A percentile compares a stretch with the other conserved stretches of the same genome.
These are phyloP conservation scores for Cydia splendana DNA, from an alignment of 1,140 invertebrate genomes.

Conservation along the genomic window DNA sequence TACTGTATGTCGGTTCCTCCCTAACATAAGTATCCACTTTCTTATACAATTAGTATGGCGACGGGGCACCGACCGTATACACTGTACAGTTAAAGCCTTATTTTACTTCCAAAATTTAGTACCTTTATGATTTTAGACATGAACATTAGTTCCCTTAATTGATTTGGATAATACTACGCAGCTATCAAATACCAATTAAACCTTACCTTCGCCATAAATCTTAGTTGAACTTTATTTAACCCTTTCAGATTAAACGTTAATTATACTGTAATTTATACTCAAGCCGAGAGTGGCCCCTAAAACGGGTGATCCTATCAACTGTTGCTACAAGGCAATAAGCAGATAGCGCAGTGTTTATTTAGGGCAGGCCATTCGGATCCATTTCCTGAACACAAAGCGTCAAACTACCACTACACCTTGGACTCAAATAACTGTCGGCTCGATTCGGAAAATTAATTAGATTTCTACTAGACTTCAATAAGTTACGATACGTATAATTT, in stretches of 20 bases:
- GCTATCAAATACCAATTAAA: background rate
- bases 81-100: no score
- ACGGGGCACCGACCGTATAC: no score
- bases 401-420: background rate
- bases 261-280: background rate
- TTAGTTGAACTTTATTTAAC: background rate
- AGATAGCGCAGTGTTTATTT: slow-evolving; percentile 12
- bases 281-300: slow-evolving; percentile 8
- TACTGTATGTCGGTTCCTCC: no score
- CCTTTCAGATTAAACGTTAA: background rate
- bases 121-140: no score
- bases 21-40: no score
- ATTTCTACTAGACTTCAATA: no score
- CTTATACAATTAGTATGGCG: no score
- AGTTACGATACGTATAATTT: no score
- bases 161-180: background rate
- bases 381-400: background rate
- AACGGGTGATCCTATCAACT: slow-evolving; percentile 2
- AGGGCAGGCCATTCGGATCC: background rate
- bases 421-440: no score
- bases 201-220: background rate
- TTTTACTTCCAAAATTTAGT: no score
- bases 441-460: no score
- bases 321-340: slow-evolving; percentile 26
- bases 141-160: background rate